Percentiles rank a stretch among this genome's conserved stretches.
Evolutionary conservation across 2,113 vertebrate genomes (phyloP).

Genomic region (Corythoichthys haematopterus): DNA sequence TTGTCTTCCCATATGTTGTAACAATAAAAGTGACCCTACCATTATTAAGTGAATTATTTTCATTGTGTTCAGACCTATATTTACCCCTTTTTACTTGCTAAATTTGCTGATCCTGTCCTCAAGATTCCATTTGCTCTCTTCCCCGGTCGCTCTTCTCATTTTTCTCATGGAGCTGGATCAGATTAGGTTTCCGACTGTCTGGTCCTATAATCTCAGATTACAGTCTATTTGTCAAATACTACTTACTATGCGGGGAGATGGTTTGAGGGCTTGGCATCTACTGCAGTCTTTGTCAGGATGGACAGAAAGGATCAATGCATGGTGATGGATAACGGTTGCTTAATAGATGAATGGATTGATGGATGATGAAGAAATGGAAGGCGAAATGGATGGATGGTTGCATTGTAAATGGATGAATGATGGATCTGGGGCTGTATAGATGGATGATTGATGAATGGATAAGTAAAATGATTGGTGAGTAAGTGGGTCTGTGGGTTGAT

Average conservation of each 20-base stretch:
- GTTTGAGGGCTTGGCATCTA: conserved; percentile 16
- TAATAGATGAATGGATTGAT: background rate
- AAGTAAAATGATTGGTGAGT: background rate
- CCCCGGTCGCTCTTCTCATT: no score
- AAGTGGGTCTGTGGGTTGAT: background rate
- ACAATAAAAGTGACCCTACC: no score
- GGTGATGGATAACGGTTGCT: background rate
- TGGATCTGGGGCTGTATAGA: background rate
- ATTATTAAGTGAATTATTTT: no score
- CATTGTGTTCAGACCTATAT: no score
- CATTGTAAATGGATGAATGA: background rate
- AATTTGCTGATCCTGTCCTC: no score
- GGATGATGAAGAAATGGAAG: background rate
- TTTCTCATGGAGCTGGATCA: conserved; percentile 38
- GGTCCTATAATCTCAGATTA: conserved; percentile 58
- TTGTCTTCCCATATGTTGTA: no score
- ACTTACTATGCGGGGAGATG: conserved; percentile 20
- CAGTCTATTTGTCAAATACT: conserved; percentile 33
- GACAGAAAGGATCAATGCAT: background rate
- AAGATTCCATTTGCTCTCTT: conserved; percentile 24
- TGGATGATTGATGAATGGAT: background rate
- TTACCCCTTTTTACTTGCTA: no score
- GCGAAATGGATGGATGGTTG: background rate
- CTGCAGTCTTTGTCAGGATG: conserved; percentile 23
- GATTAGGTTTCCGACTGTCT: conserved; percentile 46